Conservation (phyloP, 2,888 invertebrate species). For the Sclerodermus sp. region DNA sequence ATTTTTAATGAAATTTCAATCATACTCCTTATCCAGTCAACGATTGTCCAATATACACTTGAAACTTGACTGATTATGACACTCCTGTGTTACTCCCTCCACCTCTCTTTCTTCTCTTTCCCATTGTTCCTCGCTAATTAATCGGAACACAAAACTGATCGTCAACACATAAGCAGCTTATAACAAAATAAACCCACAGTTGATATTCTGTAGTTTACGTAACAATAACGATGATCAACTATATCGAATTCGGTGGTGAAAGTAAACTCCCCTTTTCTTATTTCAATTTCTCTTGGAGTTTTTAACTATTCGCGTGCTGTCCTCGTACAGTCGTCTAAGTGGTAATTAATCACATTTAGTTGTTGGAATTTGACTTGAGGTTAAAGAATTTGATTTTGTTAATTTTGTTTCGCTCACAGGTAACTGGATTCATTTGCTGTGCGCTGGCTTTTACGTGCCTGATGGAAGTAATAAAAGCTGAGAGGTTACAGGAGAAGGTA, state of each 20-base stretch:
- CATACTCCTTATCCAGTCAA: too few species aligned
- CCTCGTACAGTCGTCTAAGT: too few species aligned
- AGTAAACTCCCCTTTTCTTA: too few species aligned
- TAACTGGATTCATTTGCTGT: slow-evolving; percentile 28
- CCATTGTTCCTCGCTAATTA: slow-evolving; percentile 20
- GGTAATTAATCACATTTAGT: too few species aligned
- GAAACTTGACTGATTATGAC: neutral
- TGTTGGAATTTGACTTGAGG: too few species aligned
- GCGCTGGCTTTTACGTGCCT: slow-evolving; percentile 25
- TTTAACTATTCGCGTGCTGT: too few species aligned
- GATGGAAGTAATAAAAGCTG: slow-evolving; percentile 14
- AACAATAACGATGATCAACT: too few species aligned
- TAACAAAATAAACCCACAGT: slow-evolving; percentile 14
- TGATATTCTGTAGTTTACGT: too few species aligned
- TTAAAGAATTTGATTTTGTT: neutral
- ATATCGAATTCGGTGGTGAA: too few species aligned
- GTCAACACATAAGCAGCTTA: slow-evolving; percentile 27
- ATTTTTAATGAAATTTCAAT: too few species aligned
- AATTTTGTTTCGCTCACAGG: slow-evolving; percentile 18
- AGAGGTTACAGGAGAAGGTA: slow-evolving; percentile 27
- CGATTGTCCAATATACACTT: neutral
- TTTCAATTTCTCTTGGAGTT: too few species aligned
- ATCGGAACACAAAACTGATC: slow-evolving; percentile 24
- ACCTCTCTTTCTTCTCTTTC: slow-evolving; percentile 2
- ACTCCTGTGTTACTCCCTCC: neutral